Evolutionary conservation across 2,113 vertebrate species (phyloP), one percentile per base, ranked within the genome.

Genomic region (Epinephelus moara): DNA sequence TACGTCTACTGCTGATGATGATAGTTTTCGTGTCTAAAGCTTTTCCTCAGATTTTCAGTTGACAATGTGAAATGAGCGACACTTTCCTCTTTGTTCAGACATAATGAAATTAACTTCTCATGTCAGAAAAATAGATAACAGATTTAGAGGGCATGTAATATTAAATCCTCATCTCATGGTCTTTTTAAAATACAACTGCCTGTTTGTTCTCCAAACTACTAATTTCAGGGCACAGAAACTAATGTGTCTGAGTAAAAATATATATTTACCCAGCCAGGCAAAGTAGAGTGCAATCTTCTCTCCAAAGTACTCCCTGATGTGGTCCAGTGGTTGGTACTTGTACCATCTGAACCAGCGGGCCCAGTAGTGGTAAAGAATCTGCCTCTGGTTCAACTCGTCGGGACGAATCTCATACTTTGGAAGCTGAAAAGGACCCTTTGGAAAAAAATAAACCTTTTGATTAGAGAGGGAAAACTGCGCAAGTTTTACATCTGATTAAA

Each of bases 241-340:
- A 40, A 25, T 57, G 25, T 14, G 3, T 66, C 6, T 62, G 47
- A 47, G 76, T 70, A 60, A 56, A 4, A 63, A 37, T 21, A 2
- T 14, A 47, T 70, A 77, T 64, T 82, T 86, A 92, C 91, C 95
- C 70, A 96, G 87, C 23, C 91, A 92, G 93, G 96, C 88, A 95
- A 96, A 88, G 88, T 94, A 96, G 71, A 96, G 90, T 3, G 95
- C 94, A 53, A 95, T 93, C 91, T 95, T 96, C 89, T 96, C 95
- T 75, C 95, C 95, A 84, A 92, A 96, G 82, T 96, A 96, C 85
- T 95, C 93, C 70, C 93, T 87, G 82, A 96, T 92, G 49, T 95
- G 95, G 73, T 96, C 95, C 82, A 96, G 89, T 0, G 95, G 95
- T 80, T 96, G 95, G 72, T 96, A 95, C 67, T 96, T 96, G 92